Evolutionary conservation across 1,140 invertebrate genomes (phyloP).

Genomic region (Drosophila nebulosa): DNA sequence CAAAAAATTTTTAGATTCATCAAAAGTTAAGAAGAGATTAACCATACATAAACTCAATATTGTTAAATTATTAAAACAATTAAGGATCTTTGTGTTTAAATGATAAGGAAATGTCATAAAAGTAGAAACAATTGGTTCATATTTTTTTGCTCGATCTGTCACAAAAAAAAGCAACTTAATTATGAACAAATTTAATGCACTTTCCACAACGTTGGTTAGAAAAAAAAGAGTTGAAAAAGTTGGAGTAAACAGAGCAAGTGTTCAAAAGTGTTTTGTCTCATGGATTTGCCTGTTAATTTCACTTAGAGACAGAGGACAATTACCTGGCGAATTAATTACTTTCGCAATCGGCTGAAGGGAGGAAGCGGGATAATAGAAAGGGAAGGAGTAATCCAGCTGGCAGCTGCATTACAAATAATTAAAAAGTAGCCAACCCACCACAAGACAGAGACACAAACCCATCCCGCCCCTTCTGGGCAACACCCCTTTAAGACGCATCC

Average conservation of each 20-base stretch:
- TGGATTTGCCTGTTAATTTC: neutral
- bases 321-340: slow-evolving; percentile 9
- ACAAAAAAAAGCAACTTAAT: neutral
- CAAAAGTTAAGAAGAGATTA: no score
- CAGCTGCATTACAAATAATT: slow-evolving; percentile 42
- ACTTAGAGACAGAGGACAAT: slow-evolving; percentile 26
- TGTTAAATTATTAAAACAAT: no score
- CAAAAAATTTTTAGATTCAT: no score
- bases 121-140: no score
- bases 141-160: neutral
- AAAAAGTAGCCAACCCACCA: slow-evolving; percentile 21
- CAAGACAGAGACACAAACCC: neutral
- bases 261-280: neutral
- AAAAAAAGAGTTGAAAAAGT: neutral
- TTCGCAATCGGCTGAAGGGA: neutral
- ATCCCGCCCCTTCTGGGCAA: neutral
- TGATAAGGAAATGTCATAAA: no score
- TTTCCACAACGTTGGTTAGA: no score
- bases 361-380: neutral
- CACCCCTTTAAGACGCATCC: slow-evolving; percentile 2
- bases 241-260: neutral
- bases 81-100: no score
- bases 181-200: no score
- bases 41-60: no score
- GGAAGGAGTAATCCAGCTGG: neutral